Base-by-base conservation (phyloP, 2,797 vertebrate genomes). In the Fistularia commersonii region DNA sequence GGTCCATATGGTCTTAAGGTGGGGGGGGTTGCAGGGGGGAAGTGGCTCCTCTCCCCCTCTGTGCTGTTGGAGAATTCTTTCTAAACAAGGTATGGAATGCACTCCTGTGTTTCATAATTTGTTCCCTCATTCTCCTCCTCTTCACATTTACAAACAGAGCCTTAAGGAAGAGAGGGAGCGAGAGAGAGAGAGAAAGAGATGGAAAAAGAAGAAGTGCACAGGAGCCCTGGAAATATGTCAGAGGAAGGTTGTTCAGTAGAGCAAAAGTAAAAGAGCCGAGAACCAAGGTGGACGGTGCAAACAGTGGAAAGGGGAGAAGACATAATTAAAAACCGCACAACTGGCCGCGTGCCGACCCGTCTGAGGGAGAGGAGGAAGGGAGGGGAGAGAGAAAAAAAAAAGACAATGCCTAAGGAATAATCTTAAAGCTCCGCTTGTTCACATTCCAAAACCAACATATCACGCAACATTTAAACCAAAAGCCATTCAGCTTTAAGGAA, bases 41-140 rank as follows among this genome's bases (percentile, higher is more conserved):
- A 68, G 62, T 60, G 53, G 59, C 71, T 80, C 66, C 64, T 72
- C 76, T 78, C 62, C 64, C 63, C 61, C 60, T 68, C 85, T 72
- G 72, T 33, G 15, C 82, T 68, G 77, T 73, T 68, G 61, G 76
- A 84, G 77, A 78, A 87, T 85, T 84, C 77, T 88, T 86, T 84
- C 89, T 89, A 91, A 91, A 91, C 86, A 90, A 91, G 89, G 88
- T 89, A 90, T 91, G 90, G 89, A 91, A 92, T 90, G 87, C 74
- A 81, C 80, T 87, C 75, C 88, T 83, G 87, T 71, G 76, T 88
- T 89, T 88, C 82, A 85, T 85, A 89, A 87, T 82, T 84, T 87
- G 80, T 87, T 88, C 85, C 77, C 75, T 83, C 77, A 74, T 83
- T 89, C 81, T 84, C 76, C 69, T 74, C 66, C 51, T 82, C 78